Evolutionary conservation across 2,888 invertebrate genomes (phyloP).

Genomic region (Halocaridina rubra): DNA sequence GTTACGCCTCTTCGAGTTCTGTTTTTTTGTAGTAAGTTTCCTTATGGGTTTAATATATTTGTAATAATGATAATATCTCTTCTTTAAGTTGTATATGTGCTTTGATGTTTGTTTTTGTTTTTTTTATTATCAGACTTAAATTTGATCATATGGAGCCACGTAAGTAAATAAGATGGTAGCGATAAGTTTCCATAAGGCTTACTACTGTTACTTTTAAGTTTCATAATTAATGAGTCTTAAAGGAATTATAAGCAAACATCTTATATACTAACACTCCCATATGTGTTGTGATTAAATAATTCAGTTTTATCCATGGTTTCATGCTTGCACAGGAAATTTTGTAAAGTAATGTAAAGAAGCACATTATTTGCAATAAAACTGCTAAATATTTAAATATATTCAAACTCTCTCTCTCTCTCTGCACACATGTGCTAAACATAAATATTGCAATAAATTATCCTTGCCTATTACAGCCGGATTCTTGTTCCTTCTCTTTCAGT

Average conservation of each 20-base stretch:
- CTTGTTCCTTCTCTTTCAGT: too few species aligned
- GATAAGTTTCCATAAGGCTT: background rate
- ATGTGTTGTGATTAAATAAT: slow-evolving; percentile 12
- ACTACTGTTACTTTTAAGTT: background rate
- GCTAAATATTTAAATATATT: slow-evolving; percentile 54
- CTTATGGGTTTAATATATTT: slow-evolving; percentile 42
- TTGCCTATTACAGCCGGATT: too few species aligned
- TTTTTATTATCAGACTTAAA: slow-evolving; percentile 24
- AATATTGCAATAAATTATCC: too few species aligned
- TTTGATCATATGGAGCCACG: slow-evolving; percentile 1
- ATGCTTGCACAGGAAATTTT: slow-evolving; percentile 54
- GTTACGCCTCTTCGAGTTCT: slow-evolving; percentile 46
- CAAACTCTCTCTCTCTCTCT: too few species aligned
- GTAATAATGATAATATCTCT: slow-evolving; percentile 25
- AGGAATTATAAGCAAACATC: background rate
- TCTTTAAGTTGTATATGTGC: slow-evolving; percentile 45
- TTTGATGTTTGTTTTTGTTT: slow-evolving; percentile 7
- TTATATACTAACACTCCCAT: background rate
- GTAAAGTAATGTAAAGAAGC: slow-evolving; percentile 58
- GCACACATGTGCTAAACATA: too few species aligned
- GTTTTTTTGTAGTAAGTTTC: slow-evolving; percentile 30
- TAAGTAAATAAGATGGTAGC: background rate
- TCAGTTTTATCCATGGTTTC: slow-evolving; percentile 49
- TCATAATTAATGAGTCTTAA: background rate
- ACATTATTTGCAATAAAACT: slow-evolving; percentile 59